Base-by-base conservation (phyloP, 2,888 invertebrate species). In the Oasisia sp. region DNA sequence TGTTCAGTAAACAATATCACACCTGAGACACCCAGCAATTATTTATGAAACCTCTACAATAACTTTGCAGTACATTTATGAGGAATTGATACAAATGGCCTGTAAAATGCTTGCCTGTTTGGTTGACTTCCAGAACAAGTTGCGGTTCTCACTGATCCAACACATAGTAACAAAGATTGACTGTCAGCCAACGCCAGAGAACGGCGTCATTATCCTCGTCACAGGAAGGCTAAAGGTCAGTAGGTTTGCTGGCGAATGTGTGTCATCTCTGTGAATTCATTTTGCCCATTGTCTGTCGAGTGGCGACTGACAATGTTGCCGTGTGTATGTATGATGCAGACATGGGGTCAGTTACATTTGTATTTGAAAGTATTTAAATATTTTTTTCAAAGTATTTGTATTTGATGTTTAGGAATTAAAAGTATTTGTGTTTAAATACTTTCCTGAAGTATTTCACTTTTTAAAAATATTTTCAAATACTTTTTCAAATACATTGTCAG, bases 141-240 rank as follows among this genome's bases (percentile, higher is more conserved):
- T 99, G 96, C 97, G 98, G 94, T 99, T 99, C 97, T 98, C 98
- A 97, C 98, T 98, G 97, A 99, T 99, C 95, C 98, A 98, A 96
- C 98, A 99, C 96, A 97, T 98, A 95, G 98, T 99, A 96, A 99
- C 99, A 93, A 98, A 98, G 45, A 98, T 99, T 93, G 99, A 99
- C 96, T 98, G 98, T 91, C 99, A 99, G 96, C 99, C 99, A n/a
- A 99, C 98, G 97, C 98, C 98, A 96, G 99, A 99, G 97, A 89
- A 92, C 89, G 99, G 99, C 94, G 98, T 99, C 94, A 97, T 99
- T 96, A 98, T 99, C 95, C 98, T 98, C 97, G 99, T 99, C 92
- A 97, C 99, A 95, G 99, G 99, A 95, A 98, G 99, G 97, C 97
- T 99, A 96, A 98, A 99, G 98, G 99, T 99, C 74, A 74, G 74